phyloP scores from a whole-genome alignment of 2,797 vertebrate species.

The Masticophis lateralis region DNA sequence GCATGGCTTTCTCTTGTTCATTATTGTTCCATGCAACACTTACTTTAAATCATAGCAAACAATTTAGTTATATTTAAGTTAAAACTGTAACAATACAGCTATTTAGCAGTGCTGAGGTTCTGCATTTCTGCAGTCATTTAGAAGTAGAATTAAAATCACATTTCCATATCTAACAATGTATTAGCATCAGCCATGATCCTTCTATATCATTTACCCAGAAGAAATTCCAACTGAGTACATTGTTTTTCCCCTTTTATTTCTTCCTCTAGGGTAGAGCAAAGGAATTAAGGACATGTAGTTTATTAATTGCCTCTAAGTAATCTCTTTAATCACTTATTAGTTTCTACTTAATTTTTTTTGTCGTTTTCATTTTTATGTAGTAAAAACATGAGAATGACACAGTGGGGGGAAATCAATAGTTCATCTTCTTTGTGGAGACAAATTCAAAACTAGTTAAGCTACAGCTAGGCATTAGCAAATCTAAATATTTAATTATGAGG shows the following conservation, averaged over 20 bases:
- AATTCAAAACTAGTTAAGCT: background rate
- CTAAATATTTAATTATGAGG: background rate
- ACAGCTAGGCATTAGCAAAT: background rate
- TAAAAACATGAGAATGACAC: background rate
- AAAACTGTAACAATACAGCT: background rate
- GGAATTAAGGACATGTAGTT: background rate
- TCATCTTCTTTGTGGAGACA: background rate
- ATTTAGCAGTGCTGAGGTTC: background rate
- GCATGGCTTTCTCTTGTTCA: background rate
- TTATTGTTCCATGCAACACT: background rate
- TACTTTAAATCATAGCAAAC: background rate
- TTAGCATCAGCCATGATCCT: background rate
- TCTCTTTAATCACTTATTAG: background rate
- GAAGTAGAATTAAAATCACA: background rate
- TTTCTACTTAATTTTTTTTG: background rate
- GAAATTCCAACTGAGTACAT: background rate
- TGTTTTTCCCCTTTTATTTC: background rate
- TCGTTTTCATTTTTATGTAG: background rate
- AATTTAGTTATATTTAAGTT: background rate
- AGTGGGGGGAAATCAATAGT: background rate
- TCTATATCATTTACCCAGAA: background rate
- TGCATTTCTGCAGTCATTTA: background rate
- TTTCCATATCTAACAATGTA: background rate
- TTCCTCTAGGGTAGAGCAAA: background rate
- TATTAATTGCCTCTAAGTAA: background rate